A percentile compares a stretch with the other conserved stretches of the same genome.
phyloP scores from a whole-genome alignment of 2,113 vertebrate species.

The Sinosuthora webbiana region DNA sequence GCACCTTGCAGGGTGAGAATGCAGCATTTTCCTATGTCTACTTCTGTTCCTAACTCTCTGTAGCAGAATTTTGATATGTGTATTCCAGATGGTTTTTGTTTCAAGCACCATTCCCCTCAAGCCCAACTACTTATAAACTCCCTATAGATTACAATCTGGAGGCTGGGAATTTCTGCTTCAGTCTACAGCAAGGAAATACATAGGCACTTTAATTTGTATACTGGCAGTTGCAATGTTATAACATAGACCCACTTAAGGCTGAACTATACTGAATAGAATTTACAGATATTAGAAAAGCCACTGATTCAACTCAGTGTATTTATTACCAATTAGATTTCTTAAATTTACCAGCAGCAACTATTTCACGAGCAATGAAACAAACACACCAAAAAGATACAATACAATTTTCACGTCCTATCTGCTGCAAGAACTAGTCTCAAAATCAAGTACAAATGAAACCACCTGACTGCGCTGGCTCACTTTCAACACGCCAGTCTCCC shows the following conservation, averaged over 20 bases:
- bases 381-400: not conserved
- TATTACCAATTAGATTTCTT: not conserved
- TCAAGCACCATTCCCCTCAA: not conserved
- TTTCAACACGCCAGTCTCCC: constrained; percentile 54
- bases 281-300: not conserved
- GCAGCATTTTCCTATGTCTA: not conserved
- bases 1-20: not conserved
- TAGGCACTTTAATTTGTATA: not conserved
- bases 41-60: not conserved
- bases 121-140: not conserved
- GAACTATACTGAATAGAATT: not conserved
- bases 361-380: not conserved
- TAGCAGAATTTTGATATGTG: not conserved
- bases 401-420: not conserved
- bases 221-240: not conserved
- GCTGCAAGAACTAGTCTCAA: constrained; percentile 20
- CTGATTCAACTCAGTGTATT: not conserved
- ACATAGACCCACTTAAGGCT: not conserved
- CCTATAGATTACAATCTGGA: not conserved
- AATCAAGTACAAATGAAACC: constrained; percentile 40
- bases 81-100: constrained; percentile 37
- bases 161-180: not conserved
- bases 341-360: not conserved
- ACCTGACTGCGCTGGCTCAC: constrained; percentile 25
- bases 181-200: not conserved